Evolutionary conservation across 2,797 vertebrate species (phyloP), one percentile per base, ranked within the genome.

Genomic region (Mormyrus proboscirostris): DNA sequence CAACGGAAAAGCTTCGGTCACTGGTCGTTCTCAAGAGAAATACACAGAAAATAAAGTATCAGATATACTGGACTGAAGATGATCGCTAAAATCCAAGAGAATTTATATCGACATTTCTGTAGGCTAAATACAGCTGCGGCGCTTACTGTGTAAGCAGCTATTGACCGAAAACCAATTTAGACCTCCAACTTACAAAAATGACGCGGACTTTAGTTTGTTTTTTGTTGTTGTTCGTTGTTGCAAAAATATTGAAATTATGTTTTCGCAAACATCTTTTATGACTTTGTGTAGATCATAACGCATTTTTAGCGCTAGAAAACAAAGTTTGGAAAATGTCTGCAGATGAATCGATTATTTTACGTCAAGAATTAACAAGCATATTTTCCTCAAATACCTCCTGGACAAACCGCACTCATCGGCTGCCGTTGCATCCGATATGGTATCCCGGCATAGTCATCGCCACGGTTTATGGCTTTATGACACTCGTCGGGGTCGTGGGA

Each of bases 401-500:
- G 88, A 95, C 93, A 89, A 92, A 93, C 82, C 84, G 87, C 44
- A 94, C 95, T 33, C 29, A 85, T 41, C n/a, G 4, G 25, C 12
- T 55, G 14, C 3, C 33, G 0, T 87, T 76, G 0, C 93, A 95
- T 0, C 92, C 89, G 2, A 95, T 96, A 95, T 96, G 95, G 94
- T 93, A 94, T 91, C 93, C 96, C 0, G 97, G 96, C 0, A 94
- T 97, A 92, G 93, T 95, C 92, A 97, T 99, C 93, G 97, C 97
- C 2, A 95, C 96, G 0, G 90, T 98, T 51, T 99, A 99, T 10
- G 97, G 96, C 33, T 92, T 97, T 51, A 97, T 99, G 92, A 97
- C 96, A 83, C 92, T 97, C 8, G 93, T 97, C 92, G 98, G 98
- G 76, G 96, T 99, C 0, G 69, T 98, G 1, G 98, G 98, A 73